Evolutionary conservation across 1,140 invertebrate genomes (phyloP), one percentile per base, ranked within the genome.

Genomic region (Drosophila arawakana): DNA sequence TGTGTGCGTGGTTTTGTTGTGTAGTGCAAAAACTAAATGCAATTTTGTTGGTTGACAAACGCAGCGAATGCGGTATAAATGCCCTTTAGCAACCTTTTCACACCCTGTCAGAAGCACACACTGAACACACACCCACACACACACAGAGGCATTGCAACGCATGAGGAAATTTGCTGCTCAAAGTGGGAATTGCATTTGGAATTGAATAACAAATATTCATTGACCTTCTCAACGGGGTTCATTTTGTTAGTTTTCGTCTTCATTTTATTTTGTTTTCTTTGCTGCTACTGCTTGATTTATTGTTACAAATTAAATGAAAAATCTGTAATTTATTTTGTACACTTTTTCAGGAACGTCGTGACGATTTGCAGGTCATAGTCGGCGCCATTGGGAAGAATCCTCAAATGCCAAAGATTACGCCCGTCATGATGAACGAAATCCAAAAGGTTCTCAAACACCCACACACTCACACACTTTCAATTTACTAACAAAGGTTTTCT

Each of bases 291-390:
- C 47, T 67, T 52, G 15, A 47, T 73, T 78, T 49, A 58, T 59
- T 63, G 68, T 65, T 57, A 25, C 68, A 39, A 13, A 21, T 47
- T 54, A 57, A 68, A 35, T 7, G 30, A 13, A 25, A 59, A 62
- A 73, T 67, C 59, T 52, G 37, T 50, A 25, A 21, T 60, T 10
- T 57, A 37, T 15, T n/a, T 52, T 3, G 30, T n/a, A 7, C 2
- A 39, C 2, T 47, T 11, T 84, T 81, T 35, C 74, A 92, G 91
- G 91, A 92, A 78, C 91, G 91, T 15, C 89, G 85, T 49, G 91
- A 92, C 91, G 91, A 92, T 81, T 90, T 92, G 55, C 88, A 92
- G 76, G 80, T 91, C 41, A 92, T 91, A 79, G 83, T 91, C 39
- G 80, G 88, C 50, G 90, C 91, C 76, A 90, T 92, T 76, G 86